These are phyloP conservation scores for Otus sunia DNA, from an alignment of 2,113 vertebrate genomes.

Conservation along the genomic window DNA sequence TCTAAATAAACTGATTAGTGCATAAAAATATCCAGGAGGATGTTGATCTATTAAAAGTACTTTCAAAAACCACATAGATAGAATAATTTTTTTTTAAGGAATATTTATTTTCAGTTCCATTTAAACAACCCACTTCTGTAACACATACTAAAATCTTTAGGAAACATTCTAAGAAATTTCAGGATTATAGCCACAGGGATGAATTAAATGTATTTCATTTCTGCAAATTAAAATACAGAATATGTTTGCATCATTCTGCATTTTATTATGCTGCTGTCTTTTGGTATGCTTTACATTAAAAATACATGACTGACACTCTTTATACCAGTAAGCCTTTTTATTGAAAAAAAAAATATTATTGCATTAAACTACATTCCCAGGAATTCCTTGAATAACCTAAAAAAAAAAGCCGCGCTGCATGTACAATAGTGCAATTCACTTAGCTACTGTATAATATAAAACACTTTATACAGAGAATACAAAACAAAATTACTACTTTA, in stretches of 20 bases:
- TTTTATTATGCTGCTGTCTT: slow-evolving; percentile 56
- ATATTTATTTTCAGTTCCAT: slow-evolving; percentile 76
- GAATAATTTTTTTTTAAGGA: slow-evolving; percentile 47
- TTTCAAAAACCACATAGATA: slow-evolving; percentile 56
- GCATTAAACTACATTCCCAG: slow-evolving; percentile 81
- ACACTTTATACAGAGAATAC: slow-evolving; percentile 73
- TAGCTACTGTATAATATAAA: slow-evolving; percentile 77
- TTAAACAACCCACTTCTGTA: slow-evolving; percentile 69
- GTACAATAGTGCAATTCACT: slow-evolving; percentile 81
- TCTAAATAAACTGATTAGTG: neutral
- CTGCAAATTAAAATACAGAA: slow-evolving; percentile 74
- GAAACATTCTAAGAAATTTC: slow-evolving; percentile 73
- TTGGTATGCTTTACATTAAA: slow-evolving; percentile 69
- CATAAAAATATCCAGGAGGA: neutral
- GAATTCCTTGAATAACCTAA: slow-evolving; percentile 74
- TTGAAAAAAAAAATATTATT: slow-evolving; percentile 82
- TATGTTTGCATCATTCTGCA: slow-evolving; percentile 52
- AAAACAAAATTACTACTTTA: slow-evolving; percentile 73
- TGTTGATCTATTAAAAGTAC: neutral
- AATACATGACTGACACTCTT: slow-evolving; percentile 67
- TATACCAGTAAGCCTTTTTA: slow-evolving; percentile 71
- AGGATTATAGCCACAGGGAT: slow-evolving; percentile 69
- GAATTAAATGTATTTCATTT: slow-evolving; percentile 66
- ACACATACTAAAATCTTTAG: slow-evolving; percentile 71
- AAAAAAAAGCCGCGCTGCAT: slow-evolving; percentile 71